These are phyloP conservation scores for Urosaurus nigricauda DNA, from an alignment of 2,797 vertebrate genomes.

Conservation along the genomic window DNA sequence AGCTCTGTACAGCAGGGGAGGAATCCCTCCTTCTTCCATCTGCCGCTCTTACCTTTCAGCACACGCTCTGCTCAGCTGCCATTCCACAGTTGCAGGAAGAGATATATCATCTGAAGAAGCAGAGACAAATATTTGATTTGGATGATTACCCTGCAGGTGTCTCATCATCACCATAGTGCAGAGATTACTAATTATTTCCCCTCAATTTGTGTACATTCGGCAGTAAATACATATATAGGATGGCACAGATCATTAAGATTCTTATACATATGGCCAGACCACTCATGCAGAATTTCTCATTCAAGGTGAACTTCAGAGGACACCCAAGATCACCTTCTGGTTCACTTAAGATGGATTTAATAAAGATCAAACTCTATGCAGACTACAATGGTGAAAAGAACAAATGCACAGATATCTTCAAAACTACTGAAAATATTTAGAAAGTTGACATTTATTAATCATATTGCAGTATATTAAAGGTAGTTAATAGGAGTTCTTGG, in stretches of 20 bases:
- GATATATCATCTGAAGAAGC: slow-evolving; percentile 72
- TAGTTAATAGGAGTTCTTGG: background rate
- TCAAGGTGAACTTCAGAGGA: slow-evolving; percentile 22
- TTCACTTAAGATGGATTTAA: background rate
- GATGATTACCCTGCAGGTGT: slow-evolving; percentile 82
- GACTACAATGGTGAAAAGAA: slow-evolving; percentile 16
- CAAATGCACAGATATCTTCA: slow-evolving; percentile 19
- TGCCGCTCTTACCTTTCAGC: slow-evolving; percentile 64
- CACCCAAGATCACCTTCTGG: slow-evolving; percentile 34
- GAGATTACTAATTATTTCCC: slow-evolving; percentile 78
- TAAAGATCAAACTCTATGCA: background rate
- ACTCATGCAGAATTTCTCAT: slow-evolving; percentile 18
- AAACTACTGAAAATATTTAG: background rate
- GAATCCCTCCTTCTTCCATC: slow-evolving; percentile 13
- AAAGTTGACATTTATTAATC: background rate
- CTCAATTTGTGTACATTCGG: slow-evolving; percentile 62
- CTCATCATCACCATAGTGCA: slow-evolving; percentile 72
- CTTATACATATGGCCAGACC: slow-evolving; percentile 51
- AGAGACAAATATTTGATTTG: slow-evolving; percentile 82
- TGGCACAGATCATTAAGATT: slow-evolving; percentile 51
- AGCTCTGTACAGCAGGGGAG: background rate
- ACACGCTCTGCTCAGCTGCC: slow-evolving; percentile 58
- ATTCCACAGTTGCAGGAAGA: slow-evolving; percentile 72
- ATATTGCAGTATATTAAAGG: background rate
- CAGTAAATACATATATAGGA: slow-evolving; percentile 58